phyloP scores from a whole-genome alignment of 2,113 vertebrate genomes.

The Colaptes auratus region DNA sequence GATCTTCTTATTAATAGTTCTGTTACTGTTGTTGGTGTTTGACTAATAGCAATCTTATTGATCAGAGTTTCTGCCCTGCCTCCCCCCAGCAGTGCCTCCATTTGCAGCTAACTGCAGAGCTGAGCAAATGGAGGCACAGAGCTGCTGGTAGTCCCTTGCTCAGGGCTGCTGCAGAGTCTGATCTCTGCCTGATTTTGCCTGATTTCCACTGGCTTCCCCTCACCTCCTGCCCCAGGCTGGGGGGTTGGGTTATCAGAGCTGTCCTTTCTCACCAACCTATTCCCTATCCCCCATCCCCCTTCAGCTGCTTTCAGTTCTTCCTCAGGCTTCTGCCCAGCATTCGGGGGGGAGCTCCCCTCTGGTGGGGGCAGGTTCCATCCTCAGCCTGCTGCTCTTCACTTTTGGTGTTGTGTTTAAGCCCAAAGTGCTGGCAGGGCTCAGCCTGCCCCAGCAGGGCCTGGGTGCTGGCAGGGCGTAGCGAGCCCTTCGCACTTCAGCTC shows the following conservation, averaged over 20 bases:
- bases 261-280: neutral
- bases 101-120: neutral
- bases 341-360: neutral
- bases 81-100: neutral
- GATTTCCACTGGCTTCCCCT: neutral
- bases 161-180: neutral
- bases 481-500: neutral
- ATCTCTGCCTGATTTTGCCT: neutral
- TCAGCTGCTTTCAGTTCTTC: neutral
- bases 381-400: neutral
- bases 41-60: no score
- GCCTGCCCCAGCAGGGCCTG: neutral
- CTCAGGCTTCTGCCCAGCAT: neutral
- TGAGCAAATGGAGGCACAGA: neutral
- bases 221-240: neutral
- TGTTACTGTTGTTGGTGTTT: no score
- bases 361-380: neutral
- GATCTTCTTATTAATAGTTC: no score
- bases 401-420: neutral
- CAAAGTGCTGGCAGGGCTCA: neutral
- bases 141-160: neutral
- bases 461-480: neutral
- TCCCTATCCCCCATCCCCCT: neutral
- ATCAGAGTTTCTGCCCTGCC: neutral
- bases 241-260: neutral